These are phyloP conservation scores for Dreissena polymorpha DNA, from an alignment of 1,140 invertebrate species.

Conservation along the genomic window DNA sequence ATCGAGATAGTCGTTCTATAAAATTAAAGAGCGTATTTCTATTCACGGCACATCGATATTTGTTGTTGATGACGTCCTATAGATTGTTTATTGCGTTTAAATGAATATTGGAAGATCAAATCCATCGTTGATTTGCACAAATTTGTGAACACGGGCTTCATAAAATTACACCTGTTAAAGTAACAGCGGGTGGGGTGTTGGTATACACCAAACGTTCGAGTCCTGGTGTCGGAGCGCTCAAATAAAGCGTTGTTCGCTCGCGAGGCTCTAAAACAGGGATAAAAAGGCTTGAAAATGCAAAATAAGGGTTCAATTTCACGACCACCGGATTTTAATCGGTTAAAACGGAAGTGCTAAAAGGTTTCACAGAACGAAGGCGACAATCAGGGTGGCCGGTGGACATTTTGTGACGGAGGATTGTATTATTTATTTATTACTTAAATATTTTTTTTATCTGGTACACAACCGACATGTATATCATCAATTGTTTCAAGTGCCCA, in stretches of 20 bases:
- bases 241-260: slow-evolving; percentile 1
- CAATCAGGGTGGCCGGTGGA: too few species aligned
- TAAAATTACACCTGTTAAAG: slow-evolving; percentile 49
- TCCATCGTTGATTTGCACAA: slow-evolving; percentile 35
- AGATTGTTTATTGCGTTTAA: slow-evolving; percentile 50
- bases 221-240: slow-evolving; percentile 1
- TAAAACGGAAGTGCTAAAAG: slow-evolving; percentile 16
- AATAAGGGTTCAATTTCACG: not conserved
- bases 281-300: not conserved
- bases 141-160: slow-evolving; percentile 25
- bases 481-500: too few species aligned
- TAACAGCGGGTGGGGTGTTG: not conserved
- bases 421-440: too few species aligned
- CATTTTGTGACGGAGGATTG: too few species aligned
- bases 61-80: slow-evolving; percentile 31
- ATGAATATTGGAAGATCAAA: slow-evolving; percentile 43
- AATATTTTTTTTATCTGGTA: too few species aligned
- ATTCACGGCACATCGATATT: slow-evolving; percentile 32
- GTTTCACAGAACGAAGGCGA: not conserved
- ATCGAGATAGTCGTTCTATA: slow-evolving; percentile 17
- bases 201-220: slow-evolving; percentile 13
- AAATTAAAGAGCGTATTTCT: slow-evolving; percentile 25
- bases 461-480: too few species aligned
- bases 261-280: not conserved
- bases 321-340: not conserved